phyloP scores from a whole-genome alignment of 2,797 vertebrate genomes.

The Parauchenoglanis punctatus region DNA sequence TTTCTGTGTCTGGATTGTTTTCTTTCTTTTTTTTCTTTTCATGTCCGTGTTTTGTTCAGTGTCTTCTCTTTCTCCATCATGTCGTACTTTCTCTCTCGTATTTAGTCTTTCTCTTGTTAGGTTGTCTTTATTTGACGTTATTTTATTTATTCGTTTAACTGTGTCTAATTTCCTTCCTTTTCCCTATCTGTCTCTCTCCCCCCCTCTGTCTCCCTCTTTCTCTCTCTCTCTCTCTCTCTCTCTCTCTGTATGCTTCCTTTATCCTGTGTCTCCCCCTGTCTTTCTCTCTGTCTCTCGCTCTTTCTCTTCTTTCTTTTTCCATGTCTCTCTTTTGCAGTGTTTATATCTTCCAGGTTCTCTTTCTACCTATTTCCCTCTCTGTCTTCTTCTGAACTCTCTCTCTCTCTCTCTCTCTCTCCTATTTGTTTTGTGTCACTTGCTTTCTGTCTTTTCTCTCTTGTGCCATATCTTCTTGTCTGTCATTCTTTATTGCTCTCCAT shows the following conservation, averaged over 20 bases:
- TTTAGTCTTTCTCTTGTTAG: not conserved
- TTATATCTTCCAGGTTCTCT: not conserved
- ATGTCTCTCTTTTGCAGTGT: constrained; percentile 5
- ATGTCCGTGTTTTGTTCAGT: not conserved
- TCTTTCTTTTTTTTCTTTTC: not conserved
- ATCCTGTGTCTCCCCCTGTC: not conserved
- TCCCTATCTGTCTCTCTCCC: not conserved
- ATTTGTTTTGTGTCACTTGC: not conserved
- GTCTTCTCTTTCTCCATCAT: not conserved
- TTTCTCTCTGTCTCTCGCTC: constrained; percentile 15
- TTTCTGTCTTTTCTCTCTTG: not conserved
- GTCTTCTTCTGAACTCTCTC: not conserved
- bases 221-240: not conserved
- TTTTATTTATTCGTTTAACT: not conserved
- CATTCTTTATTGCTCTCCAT: not conserved
- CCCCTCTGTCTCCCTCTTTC: not conserved
- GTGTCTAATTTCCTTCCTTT: not conserved
- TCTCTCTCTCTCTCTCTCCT: not conserved
- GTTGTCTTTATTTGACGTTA: not conserved
- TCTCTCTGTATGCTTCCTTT: not conserved
- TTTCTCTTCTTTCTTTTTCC: constrained; percentile 24
- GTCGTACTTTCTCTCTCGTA: not conserved
- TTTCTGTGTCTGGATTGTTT: not conserved
- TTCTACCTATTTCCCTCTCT: not conserved
- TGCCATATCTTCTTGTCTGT: not conserved